Evolutionary conservation across 2,888 invertebrate species (phyloP).

Genomic region (Agrochola litura): DNA sequence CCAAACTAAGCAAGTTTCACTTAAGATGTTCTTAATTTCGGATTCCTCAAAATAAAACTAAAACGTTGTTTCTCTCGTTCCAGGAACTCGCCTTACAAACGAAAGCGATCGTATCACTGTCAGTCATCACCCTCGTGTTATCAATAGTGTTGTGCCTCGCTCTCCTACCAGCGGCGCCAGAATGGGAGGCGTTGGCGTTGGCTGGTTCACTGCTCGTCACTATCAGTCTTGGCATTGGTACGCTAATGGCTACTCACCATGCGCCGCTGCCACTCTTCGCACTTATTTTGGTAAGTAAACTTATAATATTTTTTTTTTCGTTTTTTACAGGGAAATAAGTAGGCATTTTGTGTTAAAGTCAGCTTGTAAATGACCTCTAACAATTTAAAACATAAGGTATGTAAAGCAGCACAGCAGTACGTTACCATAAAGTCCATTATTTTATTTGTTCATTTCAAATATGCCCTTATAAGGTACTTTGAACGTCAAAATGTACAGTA

Average conservation of each 20-base stretch:
- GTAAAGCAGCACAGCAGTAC: background rate
- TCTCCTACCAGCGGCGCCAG: slow-evolving; percentile 90
- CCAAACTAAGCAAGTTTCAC: no score
- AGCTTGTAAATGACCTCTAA: no score
- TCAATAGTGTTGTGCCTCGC: slow-evolving; percentile 88
- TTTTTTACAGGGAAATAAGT: background rate
- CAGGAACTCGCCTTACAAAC: slow-evolving; percentile 89
- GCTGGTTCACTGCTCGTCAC: slow-evolving; percentile 91
- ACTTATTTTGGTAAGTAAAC: slow-evolving; percentile 91
- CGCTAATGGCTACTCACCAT: slow-evolving; percentile 91
- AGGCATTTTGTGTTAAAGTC: background rate
- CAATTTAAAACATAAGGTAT: no score
- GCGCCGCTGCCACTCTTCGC: slow-evolving; percentile 94
- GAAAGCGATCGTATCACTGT: slow-evolving; percentile 86
- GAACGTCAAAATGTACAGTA: no score
- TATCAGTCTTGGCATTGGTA: slow-evolving; percentile 90
- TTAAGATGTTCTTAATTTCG: no score
- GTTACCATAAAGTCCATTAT: no score
- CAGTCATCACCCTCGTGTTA: slow-evolving; percentile 88
- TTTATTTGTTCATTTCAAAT: no score
- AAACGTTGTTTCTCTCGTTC: slow-evolving; percentile 68
- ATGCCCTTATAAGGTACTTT: no score
- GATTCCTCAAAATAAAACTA: no score
- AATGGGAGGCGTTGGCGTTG: slow-evolving; percentile 91
- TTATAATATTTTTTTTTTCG: background rate